Evolutionary conservation across 2,113 vertebrate genomes (phyloP).

Genomic region (Bos indicus): DNA sequence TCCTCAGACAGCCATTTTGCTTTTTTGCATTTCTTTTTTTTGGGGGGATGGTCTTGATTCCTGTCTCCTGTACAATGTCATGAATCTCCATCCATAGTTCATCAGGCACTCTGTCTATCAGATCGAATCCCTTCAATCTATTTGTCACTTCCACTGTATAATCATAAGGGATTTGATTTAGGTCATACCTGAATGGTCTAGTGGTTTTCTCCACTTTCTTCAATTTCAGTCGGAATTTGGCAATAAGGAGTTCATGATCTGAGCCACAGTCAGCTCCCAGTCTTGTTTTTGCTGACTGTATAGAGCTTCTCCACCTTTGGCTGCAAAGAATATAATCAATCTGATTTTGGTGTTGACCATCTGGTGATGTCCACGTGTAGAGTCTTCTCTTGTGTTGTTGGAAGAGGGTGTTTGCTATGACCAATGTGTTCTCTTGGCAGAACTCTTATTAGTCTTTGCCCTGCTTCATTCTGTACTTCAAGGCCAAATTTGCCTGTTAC

Average conservation of each 20-base stretch:
- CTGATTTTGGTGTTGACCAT: not conserved
- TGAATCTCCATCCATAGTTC: fast-evolving
- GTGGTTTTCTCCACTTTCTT: not conserved
- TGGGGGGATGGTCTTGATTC: not conserved
- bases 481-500: not conserved
- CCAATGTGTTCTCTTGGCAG: not conserved
- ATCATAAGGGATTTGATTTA: not conserved
- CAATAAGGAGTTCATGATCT: not conserved
- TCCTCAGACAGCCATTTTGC: not conserved
- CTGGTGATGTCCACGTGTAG: not conserved
- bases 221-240: not conserved
- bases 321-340: not conserved
- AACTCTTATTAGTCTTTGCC: not conserved
- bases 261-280: not conserved
- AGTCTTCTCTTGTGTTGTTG: not conserved
- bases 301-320: not conserved
- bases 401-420: not conserved
- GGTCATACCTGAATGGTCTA: not conserved
- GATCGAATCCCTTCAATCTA: not conserved
- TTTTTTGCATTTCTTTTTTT: not conserved
- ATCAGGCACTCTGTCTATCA: not conserved
- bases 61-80: not conserved
- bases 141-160: not conserved
- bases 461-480: not conserved
- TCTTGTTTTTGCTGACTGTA: not conserved